phyloP scores from a whole-genome alignment of 2,113 vertebrate species.

The Petroica traversi region DNA sequence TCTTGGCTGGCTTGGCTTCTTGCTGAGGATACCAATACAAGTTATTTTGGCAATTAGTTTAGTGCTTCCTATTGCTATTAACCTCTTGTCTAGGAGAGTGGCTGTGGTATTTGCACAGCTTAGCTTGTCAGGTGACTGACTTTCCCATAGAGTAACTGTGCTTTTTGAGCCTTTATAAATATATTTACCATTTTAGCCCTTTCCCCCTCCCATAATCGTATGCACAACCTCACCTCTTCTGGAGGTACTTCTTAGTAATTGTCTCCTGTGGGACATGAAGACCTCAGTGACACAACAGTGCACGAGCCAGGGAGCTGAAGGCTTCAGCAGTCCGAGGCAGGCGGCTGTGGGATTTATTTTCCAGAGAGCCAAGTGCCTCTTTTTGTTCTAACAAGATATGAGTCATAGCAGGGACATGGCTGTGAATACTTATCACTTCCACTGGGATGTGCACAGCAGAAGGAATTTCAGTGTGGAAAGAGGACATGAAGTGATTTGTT shows the following conservation, averaged over 20 bases:
- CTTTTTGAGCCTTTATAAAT: neutral
- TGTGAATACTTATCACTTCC: conserved; percentile 29
- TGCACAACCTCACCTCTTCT: conserved; percentile 26
- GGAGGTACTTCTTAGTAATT: conserved; percentile 20
- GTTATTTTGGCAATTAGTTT: neutral
- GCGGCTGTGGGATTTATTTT: neutral
- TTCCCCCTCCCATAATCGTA: neutral
- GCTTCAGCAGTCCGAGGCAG: neutral
- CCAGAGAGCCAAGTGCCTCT: neutral
- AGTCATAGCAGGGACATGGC: conserved; percentile 30
- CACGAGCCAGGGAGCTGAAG: neutral
- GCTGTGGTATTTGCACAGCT: neutral
- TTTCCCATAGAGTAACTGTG: neutral
- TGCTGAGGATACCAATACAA: neutral
- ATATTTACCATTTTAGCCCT: neutral
- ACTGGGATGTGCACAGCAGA: neutral
- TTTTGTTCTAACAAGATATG: conserved; percentile 40
- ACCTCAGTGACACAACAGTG: neutral
- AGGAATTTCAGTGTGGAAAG: conserved; percentile 14
- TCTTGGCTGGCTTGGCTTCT: neutral
- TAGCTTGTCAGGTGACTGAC: neutral
- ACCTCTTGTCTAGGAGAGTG: neutral
- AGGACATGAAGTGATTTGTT: conserved; percentile 10
- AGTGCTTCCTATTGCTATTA: neutral
- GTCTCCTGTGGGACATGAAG: neutral